phyloP scores from a whole-genome alignment of 2,888 invertebrate genomes.

The Drosophila lacicola region DNA sequence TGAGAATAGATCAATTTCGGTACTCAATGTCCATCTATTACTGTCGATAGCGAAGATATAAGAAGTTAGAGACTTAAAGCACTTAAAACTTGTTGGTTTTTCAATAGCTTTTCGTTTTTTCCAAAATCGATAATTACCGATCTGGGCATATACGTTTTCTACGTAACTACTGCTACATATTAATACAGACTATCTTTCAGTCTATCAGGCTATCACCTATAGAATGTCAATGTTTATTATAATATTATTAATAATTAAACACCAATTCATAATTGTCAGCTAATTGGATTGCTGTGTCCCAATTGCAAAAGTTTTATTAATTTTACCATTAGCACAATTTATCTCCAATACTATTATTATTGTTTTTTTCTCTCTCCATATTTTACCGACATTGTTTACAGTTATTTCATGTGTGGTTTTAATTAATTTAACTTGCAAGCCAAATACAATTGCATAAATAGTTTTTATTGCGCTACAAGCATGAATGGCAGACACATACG shows the following conservation, averaged over 20 bases:
- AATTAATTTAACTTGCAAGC: slow-evolving; percentile 53
- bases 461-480: slow-evolving; percentile 25
- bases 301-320: slow-evolving; percentile 17
- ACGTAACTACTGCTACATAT: no score
- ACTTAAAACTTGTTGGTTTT: neutral
- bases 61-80: no score
- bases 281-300: slow-evolving; percentile 56
- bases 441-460: slow-evolving; percentile 49
- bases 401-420: slow-evolving; percentile 24
- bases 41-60: no score
- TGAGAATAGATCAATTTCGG: no score
- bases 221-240: slow-evolving; percentile 13
- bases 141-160: no score
- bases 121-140: neutral
- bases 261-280: slow-evolving; percentile 51
- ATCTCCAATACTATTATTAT: slow-evolving; percentile 9
- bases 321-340: slow-evolving; percentile 28
- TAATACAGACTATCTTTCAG: neutral
- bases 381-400: slow-evolving; percentile 4
- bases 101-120: neutral
- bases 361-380: slow-evolving; percentile 4
- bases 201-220: neutral
- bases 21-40: no score
- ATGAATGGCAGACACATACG: slow-evolving; percentile 2
- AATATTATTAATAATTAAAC: slow-evolving; percentile 54